These are phyloP conservation scores for Odontesthes bonariensis DNA, from an alignment of 2,113 vertebrate genomes.

Conservation along the genomic window DNA sequence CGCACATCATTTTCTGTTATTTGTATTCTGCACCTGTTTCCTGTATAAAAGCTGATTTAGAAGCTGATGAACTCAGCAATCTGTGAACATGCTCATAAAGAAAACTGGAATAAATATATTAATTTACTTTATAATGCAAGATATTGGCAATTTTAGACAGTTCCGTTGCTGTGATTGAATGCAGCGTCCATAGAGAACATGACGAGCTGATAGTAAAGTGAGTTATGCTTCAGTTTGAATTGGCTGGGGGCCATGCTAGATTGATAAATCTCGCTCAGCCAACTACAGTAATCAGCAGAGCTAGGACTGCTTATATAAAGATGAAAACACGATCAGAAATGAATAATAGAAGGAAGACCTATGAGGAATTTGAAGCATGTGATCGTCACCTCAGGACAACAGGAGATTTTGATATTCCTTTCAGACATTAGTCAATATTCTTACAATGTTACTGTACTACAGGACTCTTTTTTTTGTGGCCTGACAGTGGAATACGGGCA, in stretches of 20 bases:
- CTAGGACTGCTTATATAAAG: background rate
- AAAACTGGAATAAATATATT: background rate
- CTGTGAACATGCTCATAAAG: background rate
- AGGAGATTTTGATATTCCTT: background rate
- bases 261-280: constrained; percentile 26
- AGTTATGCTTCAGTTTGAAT: constrained; percentile 53
- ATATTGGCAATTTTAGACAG: constrained; percentile 15
- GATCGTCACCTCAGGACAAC: background rate
- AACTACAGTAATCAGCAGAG: constrained; percentile 34
- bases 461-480: background rate
- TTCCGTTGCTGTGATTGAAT: constrained; percentile 18
- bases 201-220: constrained; percentile 34
- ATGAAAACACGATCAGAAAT: background rate
- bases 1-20: too few relatives aligned
- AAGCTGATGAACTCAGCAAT: background rate
- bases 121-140: background rate
- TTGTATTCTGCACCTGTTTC: background rate
- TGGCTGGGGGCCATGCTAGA: constrained; percentile 30
- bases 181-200: constrained; percentile 16
- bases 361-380: background rate
- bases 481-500: background rate
- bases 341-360: background rate
- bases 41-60: background rate
- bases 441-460: background rate
- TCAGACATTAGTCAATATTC: background rate